Percentiles rank a stretch among this genome's conserved stretches.
These are phyloP conservation scores for Folsomia candida DNA, from an alignment of 2,888 invertebrate species.

Conservation along the genomic window DNA sequence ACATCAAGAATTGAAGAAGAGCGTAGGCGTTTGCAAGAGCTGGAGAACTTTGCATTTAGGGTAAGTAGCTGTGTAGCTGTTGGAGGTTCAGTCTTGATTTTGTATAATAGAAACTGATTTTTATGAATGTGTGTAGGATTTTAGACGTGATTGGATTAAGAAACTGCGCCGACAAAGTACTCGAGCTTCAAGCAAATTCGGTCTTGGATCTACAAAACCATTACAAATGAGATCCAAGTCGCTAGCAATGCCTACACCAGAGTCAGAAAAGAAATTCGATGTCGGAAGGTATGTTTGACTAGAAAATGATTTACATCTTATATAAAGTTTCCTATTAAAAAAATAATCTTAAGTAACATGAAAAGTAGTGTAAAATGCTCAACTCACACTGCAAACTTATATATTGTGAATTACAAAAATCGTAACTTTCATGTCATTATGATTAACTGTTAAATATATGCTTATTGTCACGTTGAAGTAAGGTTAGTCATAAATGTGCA, in stretches of 20 bases:
- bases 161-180: conserved; percentile 80
- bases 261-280: conserved; percentile 57
- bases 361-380: too few species aligned
- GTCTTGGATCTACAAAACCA: conserved; percentile 59
- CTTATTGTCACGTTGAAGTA: too few species aligned
- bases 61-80: conserved; percentile 56
- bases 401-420: too few species aligned
- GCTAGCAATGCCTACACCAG: conserved; percentile 69
- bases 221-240: conserved; percentile 71
- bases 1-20: conserved; percentile 89
- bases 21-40: conserved; percentile 82
- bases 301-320: too few species aligned
- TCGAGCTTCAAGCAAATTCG: conserved; percentile 68
- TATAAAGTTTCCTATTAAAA: too few species aligned
- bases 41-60: conserved; percentile 91
- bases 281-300: conserved; percentile 31
- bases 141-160: conserved; percentile 83
- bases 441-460: too few species aligned
- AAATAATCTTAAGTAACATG: not conserved
- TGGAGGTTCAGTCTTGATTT: too few species aligned
- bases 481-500: too few species aligned
- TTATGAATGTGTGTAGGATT: conserved; percentile 52
- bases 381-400: too few species aligned
- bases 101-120: not conserved
- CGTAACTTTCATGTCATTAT: too few species aligned